phyloP scores from a whole-genome alignment of 1,140 invertebrate species.

The Drosophila fuyamai region DNA sequence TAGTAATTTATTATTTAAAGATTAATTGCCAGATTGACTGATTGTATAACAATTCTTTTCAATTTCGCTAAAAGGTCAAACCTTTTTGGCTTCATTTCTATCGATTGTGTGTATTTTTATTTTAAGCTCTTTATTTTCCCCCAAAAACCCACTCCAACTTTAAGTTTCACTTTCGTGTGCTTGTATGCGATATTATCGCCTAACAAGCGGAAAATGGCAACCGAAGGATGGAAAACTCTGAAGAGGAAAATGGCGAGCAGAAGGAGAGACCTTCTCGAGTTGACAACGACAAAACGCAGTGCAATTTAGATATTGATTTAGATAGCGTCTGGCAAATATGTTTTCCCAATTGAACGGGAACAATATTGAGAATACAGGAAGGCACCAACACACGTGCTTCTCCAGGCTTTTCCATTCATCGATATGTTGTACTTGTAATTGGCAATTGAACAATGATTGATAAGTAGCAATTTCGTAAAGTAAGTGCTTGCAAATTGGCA shows the following conservation, averaged over 20 bases:
- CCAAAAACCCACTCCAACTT: slow-evolving; percentile 1
- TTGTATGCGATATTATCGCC: slow-evolving; percentile 57
- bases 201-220: slow-evolving; percentile 66
- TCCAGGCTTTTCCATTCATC: not conserved
- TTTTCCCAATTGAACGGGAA: slow-evolving; percentile 8
- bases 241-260: not conserved
- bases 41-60: slow-evolving; percentile 22
- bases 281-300: slow-evolving; percentile 45
- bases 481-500: not conserved
- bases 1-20: slow-evolving; percentile 13
- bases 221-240: slow-evolving; percentile 19
- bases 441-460: slow-evolving; percentile 34
- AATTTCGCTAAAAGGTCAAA: slow-evolving; percentile 28
- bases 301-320: slow-evolving; percentile 71
- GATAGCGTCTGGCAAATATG: slow-evolving; percentile 54
- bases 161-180: slow-evolving; percentile 30
- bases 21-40: slow-evolving; percentile 28
- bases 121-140: not conserved
- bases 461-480: not conserved
- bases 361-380: slow-evolving; percentile 1
- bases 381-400: not conserved
- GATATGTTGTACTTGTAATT: slow-evolving; percentile 39
- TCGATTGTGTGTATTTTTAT: slow-evolving; percentile 20
- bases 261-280: slow-evolving; percentile 16
- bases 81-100: slow-evolving; percentile 4